Evolutionary conservation across 2,888 invertebrate genomes (phyloP), one percentile per base, ranked within the genome.

Genomic region (Eurytoma californica): DNA sequence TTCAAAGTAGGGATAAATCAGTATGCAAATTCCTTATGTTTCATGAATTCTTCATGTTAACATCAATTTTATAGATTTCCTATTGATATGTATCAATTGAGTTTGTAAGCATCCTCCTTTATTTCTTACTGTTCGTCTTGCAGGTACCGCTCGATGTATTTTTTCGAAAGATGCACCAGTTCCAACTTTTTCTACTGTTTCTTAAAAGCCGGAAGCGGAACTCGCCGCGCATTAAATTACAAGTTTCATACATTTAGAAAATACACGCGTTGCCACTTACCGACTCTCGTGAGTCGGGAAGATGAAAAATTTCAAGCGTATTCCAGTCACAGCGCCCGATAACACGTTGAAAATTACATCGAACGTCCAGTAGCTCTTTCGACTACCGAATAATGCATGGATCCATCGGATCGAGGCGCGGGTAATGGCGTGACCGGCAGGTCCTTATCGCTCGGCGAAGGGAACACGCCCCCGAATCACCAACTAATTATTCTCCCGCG

Each of bases 331-430:
- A 47, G 5, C 7, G 14, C 9, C 39, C 7, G 58, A 70, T 47
- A 63, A 58, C 77, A 57, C 24, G 20, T 13, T 72, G 60, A 72
- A 77, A 70, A 77, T 65, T 72, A 66, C 66, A 60, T 49, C n/a
- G 53, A 47, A 53, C 47, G 28, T 55, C 13, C 47, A 70, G 7
- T n/a, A 61, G 30, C 47, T 30, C 47, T 20, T 28, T 28, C 58
- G 51, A 53, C 78, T 78, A 63, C 72, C 78, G 73, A 73, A 78
- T 63, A 73, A 69, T 47, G 51, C 73, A 72, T 67, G 61, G 39
- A 60, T 20, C 47, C 49, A 65, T 16, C 30, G 24, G 39, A 39
- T 63, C 63, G 63, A 39, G 28, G 20, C 5, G n/a, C 49, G 57
- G 20, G 49, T 72, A 60, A 55, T 58, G 51, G 39, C 60, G 12